These are phyloP conservation scores for Porites australiensis DNA, from an alignment of 64 coral and sea anemone genomes.

Conservation along the genomic window DNA sequence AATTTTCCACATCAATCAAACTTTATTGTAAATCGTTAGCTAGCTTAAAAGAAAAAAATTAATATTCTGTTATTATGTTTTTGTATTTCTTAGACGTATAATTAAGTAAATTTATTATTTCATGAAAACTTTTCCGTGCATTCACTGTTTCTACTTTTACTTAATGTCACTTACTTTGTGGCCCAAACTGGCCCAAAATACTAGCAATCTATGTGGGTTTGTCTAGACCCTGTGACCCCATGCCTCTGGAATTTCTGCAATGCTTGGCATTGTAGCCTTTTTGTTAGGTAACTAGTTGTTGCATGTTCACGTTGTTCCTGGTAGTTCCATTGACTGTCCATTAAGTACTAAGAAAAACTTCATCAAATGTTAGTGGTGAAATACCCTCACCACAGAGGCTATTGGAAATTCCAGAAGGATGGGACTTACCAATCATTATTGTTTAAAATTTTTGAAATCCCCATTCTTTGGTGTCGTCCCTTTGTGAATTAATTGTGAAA, in stretches of 20 bases:
- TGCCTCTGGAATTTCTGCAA: background rate
- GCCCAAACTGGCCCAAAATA: background rate
- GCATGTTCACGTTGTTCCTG: background rate
- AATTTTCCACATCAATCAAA: background rate
- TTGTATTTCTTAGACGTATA: background rate
- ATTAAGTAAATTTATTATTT: background rate
- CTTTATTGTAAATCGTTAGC: background rate
- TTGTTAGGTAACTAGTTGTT: background rate
- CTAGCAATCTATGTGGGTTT: background rate
- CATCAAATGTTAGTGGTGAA: background rate
- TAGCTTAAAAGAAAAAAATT: background rate
- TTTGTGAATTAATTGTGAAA: background rate
- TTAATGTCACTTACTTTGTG: background rate
- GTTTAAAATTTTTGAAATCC: background rate
- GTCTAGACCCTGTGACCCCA: background rate
- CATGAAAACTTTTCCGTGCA: background rate
- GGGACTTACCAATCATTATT: background rate
- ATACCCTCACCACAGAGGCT: constrained; percentile 6
- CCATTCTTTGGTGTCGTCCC: background rate
- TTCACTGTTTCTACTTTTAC: background rate
- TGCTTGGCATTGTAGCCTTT: background rate
- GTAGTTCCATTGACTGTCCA: background rate
- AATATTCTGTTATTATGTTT: background rate
- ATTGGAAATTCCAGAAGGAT: constrained; percentile 22
- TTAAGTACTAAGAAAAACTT: background rate